Evolutionary conservation across 2,113 vertebrate species (phyloP).

Genomic region (Smithornis capensis): DNA sequence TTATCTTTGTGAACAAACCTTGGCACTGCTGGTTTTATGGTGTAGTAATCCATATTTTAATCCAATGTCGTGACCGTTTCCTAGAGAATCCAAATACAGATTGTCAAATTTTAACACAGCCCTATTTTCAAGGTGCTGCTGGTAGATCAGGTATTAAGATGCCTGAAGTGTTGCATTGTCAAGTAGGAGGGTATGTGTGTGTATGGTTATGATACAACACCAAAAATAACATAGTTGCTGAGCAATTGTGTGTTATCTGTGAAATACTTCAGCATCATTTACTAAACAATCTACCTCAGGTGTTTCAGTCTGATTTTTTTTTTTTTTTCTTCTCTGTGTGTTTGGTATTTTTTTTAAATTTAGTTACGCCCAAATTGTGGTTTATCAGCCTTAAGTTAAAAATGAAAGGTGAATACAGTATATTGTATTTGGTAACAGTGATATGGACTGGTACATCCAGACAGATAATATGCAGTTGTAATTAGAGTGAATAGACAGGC

Average conservation of each 20-base stretch:
- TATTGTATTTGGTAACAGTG: constrained; percentile 80
- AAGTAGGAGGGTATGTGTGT: background rate
- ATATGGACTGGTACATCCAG: constrained; percentile 78
- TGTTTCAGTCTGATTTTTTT: background rate
- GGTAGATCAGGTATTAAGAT: constrained; percentile 39
- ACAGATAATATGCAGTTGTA: constrained; percentile 81
- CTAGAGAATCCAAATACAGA: background rate
- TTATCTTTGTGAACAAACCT: constrained; percentile 30
- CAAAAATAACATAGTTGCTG: constrained; percentile 19
- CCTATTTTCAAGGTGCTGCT: constrained; percentile 32
- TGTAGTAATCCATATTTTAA: constrained; percentile 31
- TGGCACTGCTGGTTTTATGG: background rate
- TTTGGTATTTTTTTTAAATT: background rate
- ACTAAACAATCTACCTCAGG: constrained; percentile 29
- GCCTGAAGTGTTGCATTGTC: constrained; percentile 27
- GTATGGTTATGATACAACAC: background rate
- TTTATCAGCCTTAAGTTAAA: constrained; percentile 71
- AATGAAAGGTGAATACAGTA: constrained; percentile 75
- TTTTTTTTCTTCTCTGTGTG: background rate
- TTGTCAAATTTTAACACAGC: constrained; percentile 23
- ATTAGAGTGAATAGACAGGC: constrained; percentile 82
- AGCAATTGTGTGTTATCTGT: background rate
- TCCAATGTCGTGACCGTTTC: constrained; percentile 1
- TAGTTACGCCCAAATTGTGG: constrained; percentile 61
- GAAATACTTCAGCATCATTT: constrained; percentile 32